These are phyloP conservation scores for Camptogramma bilineatum DNA, from an alignment of 2,888 invertebrate species.

Conservation along the genomic window DNA sequence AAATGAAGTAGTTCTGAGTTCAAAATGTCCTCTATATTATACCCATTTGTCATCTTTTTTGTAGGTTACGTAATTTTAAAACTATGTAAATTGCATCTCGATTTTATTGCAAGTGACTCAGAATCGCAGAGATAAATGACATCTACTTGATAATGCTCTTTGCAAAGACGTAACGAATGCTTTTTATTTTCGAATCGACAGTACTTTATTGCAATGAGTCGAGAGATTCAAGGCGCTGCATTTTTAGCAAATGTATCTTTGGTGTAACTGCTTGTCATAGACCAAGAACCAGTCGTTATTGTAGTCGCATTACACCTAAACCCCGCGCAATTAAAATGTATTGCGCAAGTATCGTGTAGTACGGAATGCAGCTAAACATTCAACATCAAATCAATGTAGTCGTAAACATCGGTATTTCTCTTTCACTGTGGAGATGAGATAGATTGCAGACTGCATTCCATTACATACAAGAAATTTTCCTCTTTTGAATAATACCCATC, in stretches of 20 bases:
- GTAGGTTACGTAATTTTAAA: not conserved
- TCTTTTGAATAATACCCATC: not conserved
- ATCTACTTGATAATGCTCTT: not conserved
- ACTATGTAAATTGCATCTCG: not conserved
- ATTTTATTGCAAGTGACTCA: not conserved
- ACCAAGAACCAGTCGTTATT: not conserved
- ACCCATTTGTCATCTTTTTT: not conserved
- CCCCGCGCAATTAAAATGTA: not conserved
- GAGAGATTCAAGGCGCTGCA: conserved; percentile 36
- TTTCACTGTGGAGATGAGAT: too few species aligned
- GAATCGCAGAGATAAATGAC: not conserved
- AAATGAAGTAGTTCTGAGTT: not conserved
- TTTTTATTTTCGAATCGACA: conserved; percentile 35
- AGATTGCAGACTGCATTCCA: too few species aligned
- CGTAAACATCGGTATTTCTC: too few species aligned
- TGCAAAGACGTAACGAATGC: conserved; percentile 1
- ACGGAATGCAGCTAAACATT: too few species aligned
- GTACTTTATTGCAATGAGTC: conserved; percentile 29
- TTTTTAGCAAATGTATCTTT: conserved; percentile 28
- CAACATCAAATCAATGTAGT: too few species aligned
- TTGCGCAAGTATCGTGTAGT: not conserved
- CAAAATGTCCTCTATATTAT: not conserved
- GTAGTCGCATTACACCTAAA: not conserved
- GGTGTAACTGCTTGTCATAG: conserved; percentile 2
- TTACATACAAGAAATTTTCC: too few species aligned